phyloP scores from a whole-genome alignment of 2,113 vertebrate genomes.

The Tragelaphus scriptus region DNA sequence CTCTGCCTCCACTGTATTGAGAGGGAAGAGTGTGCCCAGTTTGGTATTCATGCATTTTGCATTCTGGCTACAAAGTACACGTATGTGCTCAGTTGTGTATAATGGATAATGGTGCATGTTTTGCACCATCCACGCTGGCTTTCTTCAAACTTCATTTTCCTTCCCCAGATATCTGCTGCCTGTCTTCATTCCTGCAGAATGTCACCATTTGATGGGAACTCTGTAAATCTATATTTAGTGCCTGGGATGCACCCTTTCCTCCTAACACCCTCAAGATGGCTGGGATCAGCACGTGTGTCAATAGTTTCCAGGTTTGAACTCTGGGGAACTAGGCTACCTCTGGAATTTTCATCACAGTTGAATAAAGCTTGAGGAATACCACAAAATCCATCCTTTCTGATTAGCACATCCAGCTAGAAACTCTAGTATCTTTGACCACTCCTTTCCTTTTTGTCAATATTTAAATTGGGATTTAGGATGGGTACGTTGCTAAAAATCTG shows the following conservation, averaged over 20 bases:
- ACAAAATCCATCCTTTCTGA: neutral
- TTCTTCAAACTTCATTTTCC: neutral
- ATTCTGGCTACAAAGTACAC: neutral
- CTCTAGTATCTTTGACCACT: neutral
- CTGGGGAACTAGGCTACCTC: neutral
- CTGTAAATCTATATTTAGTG: conserved; percentile 42
- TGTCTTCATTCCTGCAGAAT: neutral
- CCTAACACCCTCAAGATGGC: conserved; percentile 1
- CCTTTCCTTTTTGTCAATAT: neutral
- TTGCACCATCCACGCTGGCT: neutral
- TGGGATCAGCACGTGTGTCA: conserved; percentile 51
- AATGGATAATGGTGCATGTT: neutral
- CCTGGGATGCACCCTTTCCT: conserved; percentile 5
- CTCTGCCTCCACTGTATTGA: neutral
- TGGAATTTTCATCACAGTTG: conserved; percentile 28
- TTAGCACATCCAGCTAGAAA: neutral
- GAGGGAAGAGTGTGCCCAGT: neutral
- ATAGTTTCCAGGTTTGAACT: conserved; percentile 56
- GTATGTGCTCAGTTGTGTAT: neutral
- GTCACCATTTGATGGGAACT: conserved; percentile 16
- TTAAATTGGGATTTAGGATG: neutral
- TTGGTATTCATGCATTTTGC: neutral
- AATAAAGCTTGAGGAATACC: conserved; percentile 29
- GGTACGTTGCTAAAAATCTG: neutral
- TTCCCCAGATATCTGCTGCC: neutral